Evolutionary conservation across 1,140 invertebrate genomes (phyloP), one percentile per base, ranked within the genome.

Genomic region (Stegodyphus mimosarum): DNA sequence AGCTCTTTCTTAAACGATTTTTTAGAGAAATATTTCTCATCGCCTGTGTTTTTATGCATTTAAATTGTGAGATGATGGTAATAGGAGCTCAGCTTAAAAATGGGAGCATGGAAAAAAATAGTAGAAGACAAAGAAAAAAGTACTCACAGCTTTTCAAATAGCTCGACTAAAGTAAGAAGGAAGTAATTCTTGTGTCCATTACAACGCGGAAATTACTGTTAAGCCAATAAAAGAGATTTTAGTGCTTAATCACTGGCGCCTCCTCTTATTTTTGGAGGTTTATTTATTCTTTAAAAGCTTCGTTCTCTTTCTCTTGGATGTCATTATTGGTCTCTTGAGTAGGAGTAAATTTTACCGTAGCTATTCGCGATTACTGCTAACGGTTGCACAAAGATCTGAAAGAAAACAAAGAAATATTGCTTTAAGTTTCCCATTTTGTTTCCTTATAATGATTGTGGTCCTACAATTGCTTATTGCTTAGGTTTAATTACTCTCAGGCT

Each of bases 181-280:
- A 70, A 70, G 69, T 70, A 70, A 70, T 70, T 70, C 33, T 70
- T 50, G 69, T 70, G 69, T 70, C 69, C 69, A 70, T 70, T 70
- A 70, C 69, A 70, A 70, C n/a, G 69, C 69, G 69, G 69, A 70
- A 70, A 70, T 70, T 70, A 70, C 69, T 70, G 33, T 33, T 33
- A 73, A 73, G 53, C 71, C 50, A 49, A 73, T 52, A 73, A 73
- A 73, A 73, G 49, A 73, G 71, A 73, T 73, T 73, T 73, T 17
- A 73, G 71, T 73, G n/a, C 53, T 73, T 73, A 73, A 73, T 73
- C 71, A 73, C 71, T 13, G 49, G 49, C 51, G n/a, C 71, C 18
- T 10, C 10, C 60, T 63, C n/a, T 63, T 10, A n/a, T 63, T n/a
- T 63, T 63, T 63, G 60, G 10, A 63, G 10, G 10, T 63, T 10